phyloP scores from a whole-genome alignment of 2,888 invertebrate species.

The Chymomyza amoena region DNA sequence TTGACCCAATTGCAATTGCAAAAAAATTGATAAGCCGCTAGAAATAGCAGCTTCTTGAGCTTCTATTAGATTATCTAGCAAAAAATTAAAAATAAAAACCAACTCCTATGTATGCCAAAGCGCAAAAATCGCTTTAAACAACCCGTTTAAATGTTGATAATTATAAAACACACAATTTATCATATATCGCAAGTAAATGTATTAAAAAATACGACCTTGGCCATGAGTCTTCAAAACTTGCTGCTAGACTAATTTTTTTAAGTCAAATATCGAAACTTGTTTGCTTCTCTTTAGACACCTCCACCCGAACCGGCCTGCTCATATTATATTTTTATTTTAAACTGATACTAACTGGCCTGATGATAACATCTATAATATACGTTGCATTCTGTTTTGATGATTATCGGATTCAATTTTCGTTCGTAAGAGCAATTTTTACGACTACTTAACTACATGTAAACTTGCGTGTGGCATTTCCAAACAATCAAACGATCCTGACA shows the following conservation, averaged over 20 bases:
- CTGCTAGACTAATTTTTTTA: conserved; percentile 30
- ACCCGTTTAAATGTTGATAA: too few species aligned
- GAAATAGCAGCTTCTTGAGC: neutral
- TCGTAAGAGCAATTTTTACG: neutral
- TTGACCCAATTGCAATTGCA: neutral
- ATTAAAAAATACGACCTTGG: conserved; percentile 47
- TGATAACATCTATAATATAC: neutral
- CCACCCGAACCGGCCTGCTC: too few species aligned
- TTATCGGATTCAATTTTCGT: conserved; percentile 22
- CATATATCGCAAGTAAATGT: conserved; percentile 18
- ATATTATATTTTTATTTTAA: neutral
- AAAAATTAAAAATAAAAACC: neutral
- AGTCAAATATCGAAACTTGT: conserved; percentile 3
- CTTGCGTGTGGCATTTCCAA: conserved; percentile 11
- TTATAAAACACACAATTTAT: conserved; percentile 21
- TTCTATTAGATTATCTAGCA: neutral
- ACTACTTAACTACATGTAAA: conserved; percentile 4
- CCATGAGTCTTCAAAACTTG: conserved; percentile 51
- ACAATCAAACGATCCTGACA: conserved; percentile 8
- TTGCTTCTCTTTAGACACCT: neutral
- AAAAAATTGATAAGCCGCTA: neutral
- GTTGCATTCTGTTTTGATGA: conserved; percentile 17
- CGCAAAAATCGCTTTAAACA: neutral
- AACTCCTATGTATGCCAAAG: too few species aligned
- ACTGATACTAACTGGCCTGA: neutral